These are phyloP conservation scores for Drosophila parthenogenetica DNA, from an alignment of 2,888 invertebrate genomes.

Conservation along the genomic window DNA sequence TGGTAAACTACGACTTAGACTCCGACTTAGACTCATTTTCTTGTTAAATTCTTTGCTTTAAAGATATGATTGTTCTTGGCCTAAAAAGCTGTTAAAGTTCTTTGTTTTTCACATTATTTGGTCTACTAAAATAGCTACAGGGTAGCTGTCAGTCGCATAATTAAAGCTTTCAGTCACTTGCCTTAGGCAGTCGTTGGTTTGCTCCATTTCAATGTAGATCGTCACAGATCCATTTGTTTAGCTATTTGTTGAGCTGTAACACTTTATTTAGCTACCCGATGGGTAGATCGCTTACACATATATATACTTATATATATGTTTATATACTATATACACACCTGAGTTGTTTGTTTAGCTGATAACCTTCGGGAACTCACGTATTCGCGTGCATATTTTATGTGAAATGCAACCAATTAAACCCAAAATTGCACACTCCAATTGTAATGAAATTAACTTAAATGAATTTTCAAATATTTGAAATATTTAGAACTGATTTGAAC, in stretches of 20 bases:
- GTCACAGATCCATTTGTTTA: constrained; percentile 46
- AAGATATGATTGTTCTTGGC: no score
- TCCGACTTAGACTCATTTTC: no score
- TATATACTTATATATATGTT: background rate
- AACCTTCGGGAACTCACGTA: constrained; percentile 59
- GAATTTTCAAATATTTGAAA: constrained; percentile 12
- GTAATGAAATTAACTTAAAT: constrained; percentile 9
- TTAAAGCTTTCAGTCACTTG: constrained; percentile 33
- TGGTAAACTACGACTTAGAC: no score
- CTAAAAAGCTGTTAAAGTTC: no score
- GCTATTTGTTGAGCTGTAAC: constrained; percentile 47
- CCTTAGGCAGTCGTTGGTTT: constrained; percentile 44
- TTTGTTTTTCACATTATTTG: background rate
- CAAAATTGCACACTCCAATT: constrained; percentile 35
- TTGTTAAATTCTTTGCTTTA: no score
- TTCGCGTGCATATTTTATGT: constrained; percentile 27
- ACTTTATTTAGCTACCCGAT: constrained; percentile 17
- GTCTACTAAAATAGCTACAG: background rate
- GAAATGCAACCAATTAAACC: constrained; percentile 45
- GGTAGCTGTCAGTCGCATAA: constrained; percentile 17
- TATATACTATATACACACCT: constrained; percentile 18
- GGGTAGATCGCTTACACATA: constrained; percentile 3
- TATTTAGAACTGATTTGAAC: constrained; percentile 37
- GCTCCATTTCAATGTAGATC: constrained; percentile 38
- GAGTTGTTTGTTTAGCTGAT: constrained; percentile 25